Percentiles rank a stretch among this genome's conserved stretches.
Evolutionary conservation across 1,140 invertebrate species (phyloP).

Genomic region (Drosophila kepulauana): DNA sequence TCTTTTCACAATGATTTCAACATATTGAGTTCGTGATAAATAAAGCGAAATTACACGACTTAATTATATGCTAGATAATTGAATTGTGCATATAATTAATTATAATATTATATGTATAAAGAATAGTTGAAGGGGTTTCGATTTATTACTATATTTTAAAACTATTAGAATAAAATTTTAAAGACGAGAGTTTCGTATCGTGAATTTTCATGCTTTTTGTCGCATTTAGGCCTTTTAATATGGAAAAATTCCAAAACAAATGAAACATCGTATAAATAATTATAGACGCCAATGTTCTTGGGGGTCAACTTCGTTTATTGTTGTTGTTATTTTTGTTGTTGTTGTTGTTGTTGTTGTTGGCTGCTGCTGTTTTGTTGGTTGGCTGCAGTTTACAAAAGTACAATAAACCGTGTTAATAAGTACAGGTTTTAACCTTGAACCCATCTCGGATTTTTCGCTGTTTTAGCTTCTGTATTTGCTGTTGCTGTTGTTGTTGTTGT

Average conservation of each 20-base stretch:
- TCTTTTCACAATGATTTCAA: background rate
- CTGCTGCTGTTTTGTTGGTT: slow-evolving; percentile 30
- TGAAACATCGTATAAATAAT: slow-evolving; percentile 85
- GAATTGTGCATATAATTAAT: background rate
- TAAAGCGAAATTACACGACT: background rate
- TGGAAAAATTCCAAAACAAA: slow-evolving; percentile 84
- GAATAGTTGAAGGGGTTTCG: too few relatives aligned
- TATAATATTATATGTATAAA: background rate
- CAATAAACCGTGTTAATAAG: slow-evolving; percentile 83
- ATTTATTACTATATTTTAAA: background rate
- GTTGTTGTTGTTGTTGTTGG: slow-evolving; percentile 28
- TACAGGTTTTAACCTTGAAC: slow-evolving; percentile 82
- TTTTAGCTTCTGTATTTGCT: slow-evolving; percentile 31
- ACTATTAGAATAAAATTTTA: background rate
- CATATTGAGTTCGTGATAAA: background rate
- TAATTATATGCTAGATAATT: background rate
- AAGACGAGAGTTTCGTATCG: background rate
- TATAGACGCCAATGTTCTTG: slow-evolving; percentile 73
- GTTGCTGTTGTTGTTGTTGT: slow-evolving; percentile 17
- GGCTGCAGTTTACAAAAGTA: slow-evolving; percentile 72
- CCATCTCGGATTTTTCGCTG: slow-evolving; percentile 42
- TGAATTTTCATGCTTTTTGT: background rate
- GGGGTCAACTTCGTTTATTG: slow-evolving; percentile 60
- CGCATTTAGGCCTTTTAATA: slow-evolving; percentile 29
- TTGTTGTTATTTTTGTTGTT: slow-evolving; percentile 50